Evolutionary conservation across 2,888 invertebrate species (phyloP), one percentile per base, ranked within the genome.

Genomic region (Pteria penguin): DNA sequence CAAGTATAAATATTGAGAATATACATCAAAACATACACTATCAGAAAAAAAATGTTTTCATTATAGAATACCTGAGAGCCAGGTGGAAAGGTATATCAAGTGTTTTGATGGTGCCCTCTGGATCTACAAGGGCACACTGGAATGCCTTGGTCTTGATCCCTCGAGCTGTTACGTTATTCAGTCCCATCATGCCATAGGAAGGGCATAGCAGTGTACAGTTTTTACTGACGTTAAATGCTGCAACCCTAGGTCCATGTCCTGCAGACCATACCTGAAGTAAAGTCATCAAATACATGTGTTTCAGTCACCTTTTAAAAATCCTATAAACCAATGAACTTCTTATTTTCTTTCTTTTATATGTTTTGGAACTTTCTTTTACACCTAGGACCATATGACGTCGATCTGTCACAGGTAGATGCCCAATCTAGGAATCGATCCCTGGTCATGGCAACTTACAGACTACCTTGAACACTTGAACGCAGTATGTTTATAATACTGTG

Each of bases 41-140:
- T 5, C n/a, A n/a, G n/a, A 24, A n/a, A n/a, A 22, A 57, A 24
- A 57, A 57, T 22, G n/a, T n/a, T 57, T n/a, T 57, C 8, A 22
- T 14, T 57, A 8, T 57, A 22, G 22, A 4, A 33, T 88, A 94
- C 94, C 93, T 94, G 55, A 98, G 93, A 0, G 97, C 96, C 91
- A 96, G 96, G 92, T 97, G 97, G 91, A 98, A 98, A 29, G 98
- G 98, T 85, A 98, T 95, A 78, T 94, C 93, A 79, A 98, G 94
- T 88, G 96, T 96, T 90, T 96, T 97, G 0, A 98, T 92, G 86
- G 95, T 94, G 0, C 97, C 96, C 90, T 96, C 95, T 1, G 96
- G 95, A 91, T 97, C 97, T 60, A 98, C 93, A 68, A 98, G 95
- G 1, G 96, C 94, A 88, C 97, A 96, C 72, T 90, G 90, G 80